Conservation (phyloP, 2,888 invertebrate genomes). For the Chaitophorus viminalis region DNA sequence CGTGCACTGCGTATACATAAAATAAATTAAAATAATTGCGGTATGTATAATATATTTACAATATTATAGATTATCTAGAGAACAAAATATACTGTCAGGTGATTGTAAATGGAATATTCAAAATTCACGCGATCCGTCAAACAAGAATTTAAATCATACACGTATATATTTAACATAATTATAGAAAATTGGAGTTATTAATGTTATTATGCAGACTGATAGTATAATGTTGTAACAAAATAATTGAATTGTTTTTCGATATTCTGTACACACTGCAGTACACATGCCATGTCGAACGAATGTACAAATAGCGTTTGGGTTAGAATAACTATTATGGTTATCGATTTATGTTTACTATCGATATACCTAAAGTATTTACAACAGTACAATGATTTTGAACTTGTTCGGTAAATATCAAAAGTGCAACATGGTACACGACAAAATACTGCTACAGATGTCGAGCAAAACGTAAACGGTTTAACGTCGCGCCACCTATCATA, state of each 20-base stretch:
- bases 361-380: too few species aligned
- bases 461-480: neutral
- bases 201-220: neutral
- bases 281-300: neutral
- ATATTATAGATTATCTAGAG: neutral
- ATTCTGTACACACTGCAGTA: neutral
- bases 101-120: neutral
- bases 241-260: neutral
- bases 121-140: constrained; percentile 6
- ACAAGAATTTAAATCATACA: neutral
- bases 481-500: neutral
- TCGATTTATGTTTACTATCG: too few species aligned
- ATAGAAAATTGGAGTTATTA: constrained; percentile 3
- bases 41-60: neutral
- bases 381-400: too few species aligned
- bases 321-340: too few species aligned
- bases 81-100: neutral
- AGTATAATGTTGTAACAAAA: neutral
- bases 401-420: too few species aligned
- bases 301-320: neutral
- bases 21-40: neutral
- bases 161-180: neutral
- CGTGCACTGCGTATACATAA: neutral
- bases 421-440: too few species aligned
- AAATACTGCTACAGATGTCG: neutral